A percentile compares a stretch with the other conserved stretches of the same genome.
Conservation (phyloP, 1,140 invertebrate species). For the Conopomorpha cramerella region DNA sequence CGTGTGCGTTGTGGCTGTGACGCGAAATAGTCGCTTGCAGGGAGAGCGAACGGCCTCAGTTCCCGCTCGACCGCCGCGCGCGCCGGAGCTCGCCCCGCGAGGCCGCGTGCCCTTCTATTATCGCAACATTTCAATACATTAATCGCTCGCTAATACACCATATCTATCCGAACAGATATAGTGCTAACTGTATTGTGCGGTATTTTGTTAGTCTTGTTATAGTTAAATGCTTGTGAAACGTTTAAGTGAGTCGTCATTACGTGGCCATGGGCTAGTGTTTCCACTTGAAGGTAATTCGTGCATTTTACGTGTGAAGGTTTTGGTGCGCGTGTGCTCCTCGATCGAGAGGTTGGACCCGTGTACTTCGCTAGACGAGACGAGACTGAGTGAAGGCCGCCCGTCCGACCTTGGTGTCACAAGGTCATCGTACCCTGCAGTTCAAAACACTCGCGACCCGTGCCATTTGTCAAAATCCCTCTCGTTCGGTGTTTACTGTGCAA, state of each 20-base stretch:
- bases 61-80: conserved; percentile 26
- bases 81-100: conserved; percentile 43
- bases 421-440: conserved; percentile 49
- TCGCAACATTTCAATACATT: too few relatives aligned
- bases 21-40: conserved; percentile 10
- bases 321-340: conserved; percentile 23
- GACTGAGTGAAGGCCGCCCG: conserved; percentile 53
- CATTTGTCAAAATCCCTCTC: too few relatives aligned
- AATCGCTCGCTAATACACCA: conserved; percentile 36
- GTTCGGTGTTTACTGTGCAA: too few relatives aligned
- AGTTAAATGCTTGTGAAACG: conserved; percentile 21
- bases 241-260: conserved; percentile 25
- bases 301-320: conserved; percentile 20
- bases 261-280: conserved; percentile 44
- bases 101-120: too few relatives aligned
- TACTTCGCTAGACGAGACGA: conserved; percentile 36
- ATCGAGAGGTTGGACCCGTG: conserved; percentile 17
- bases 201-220: conserved; percentile 13
- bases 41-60: conserved; percentile 26
- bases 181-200: conserved; percentile 34
- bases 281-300: conserved; percentile 39
- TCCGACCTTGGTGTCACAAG: conserved; percentile 49
- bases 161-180: conserved; percentile 42
- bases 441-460: too few relatives aligned
- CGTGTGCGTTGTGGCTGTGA: conserved; percentile 20